phyloP scores from a whole-genome alignment of 2,888 invertebrate genomes.

The Conus canariensis region DNA sequence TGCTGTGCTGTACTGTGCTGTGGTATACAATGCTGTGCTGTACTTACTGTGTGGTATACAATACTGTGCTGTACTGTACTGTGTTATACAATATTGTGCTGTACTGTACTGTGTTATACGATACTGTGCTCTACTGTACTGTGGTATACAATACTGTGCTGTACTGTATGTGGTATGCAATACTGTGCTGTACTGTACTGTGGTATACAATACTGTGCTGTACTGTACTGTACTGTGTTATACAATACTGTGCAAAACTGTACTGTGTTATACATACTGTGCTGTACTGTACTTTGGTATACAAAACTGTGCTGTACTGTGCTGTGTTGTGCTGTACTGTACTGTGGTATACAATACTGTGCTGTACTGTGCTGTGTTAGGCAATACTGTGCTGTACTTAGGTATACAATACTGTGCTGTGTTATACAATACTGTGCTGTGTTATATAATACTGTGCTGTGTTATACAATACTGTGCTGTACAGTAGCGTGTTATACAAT shows the following conservation, averaged over 20 bases:
- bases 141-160: background rate
- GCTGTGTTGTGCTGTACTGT: background rate
- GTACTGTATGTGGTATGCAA: background rate
- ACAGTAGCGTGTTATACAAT: background rate
- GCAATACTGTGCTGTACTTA: background rate
- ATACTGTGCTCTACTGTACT: background rate
- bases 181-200: background rate
- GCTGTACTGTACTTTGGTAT: background rate
- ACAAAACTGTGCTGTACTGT: background rate
- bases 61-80: background rate
- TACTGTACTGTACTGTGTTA: background rate
- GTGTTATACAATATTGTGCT: background rate
- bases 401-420: background rate
- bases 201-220: background rate
- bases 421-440: background rate
- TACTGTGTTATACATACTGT: background rate
- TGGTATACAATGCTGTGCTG: background rate
- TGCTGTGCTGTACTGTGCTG: background rate
- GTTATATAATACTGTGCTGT: background rate
- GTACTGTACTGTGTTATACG: background rate
- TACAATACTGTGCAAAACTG: background rate
- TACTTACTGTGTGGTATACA: background rate
- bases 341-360: background rate
- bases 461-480: background rate
- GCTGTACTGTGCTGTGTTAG: background rate